Conservation (phyloP, 2,888 invertebrate genomes). For the Agriopis leucophaearia region DNA sequence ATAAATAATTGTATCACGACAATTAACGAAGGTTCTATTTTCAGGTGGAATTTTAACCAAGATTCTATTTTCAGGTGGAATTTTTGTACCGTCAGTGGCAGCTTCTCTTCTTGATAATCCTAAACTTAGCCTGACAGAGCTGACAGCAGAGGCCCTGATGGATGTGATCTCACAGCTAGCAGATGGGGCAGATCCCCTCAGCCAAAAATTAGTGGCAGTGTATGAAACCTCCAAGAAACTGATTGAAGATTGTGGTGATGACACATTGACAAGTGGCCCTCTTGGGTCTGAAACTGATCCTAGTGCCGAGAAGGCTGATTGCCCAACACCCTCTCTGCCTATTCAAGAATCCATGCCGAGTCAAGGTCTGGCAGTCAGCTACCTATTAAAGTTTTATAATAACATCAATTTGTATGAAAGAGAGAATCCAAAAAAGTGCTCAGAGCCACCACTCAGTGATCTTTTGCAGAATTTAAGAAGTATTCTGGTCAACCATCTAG, state of each 20-base stretch:
- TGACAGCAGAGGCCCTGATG: slow-evolving; percentile 89
- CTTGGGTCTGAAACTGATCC: slow-evolving; percentile 68
- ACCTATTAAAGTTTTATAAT: slow-evolving; percentile 86
- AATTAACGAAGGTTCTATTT: slow-evolving; percentile 46
- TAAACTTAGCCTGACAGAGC: slow-evolving; percentile 80
- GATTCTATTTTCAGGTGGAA: slow-evolving; percentile 71
- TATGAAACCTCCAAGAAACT: slow-evolving; percentile 77
- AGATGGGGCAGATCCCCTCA: slow-evolving; percentile 86
- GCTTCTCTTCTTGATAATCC: slow-evolving; percentile 84
- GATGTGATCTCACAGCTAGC: slow-evolving; percentile 88
- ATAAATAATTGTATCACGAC: neutral
- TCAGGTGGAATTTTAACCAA: slow-evolving; percentile 83
- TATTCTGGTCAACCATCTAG: slow-evolving; percentile 85
- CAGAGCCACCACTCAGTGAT: slow-evolving; percentile 90
- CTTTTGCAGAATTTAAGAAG: slow-evolving; percentile 86
- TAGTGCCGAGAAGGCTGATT: slow-evolving; percentile 69
- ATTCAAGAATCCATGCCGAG: slow-evolving; percentile 74
- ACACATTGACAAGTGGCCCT: slow-evolving; percentile 67
- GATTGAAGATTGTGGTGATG: slow-evolving; percentile 79
- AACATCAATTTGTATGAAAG: slow-evolving; percentile 91
- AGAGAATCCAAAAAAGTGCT: slow-evolving; percentile 91
- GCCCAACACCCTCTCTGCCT: slow-evolving; percentile 78
- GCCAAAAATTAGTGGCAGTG: slow-evolving; percentile 79
- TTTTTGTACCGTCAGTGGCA: slow-evolving; percentile 86
- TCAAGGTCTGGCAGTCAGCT: slow-evolving; percentile 79